These are phyloP conservation scores for Trachelus stipa DNA, from an alignment of 2,888 invertebrate genomes.

Conservation along the genomic window DNA sequence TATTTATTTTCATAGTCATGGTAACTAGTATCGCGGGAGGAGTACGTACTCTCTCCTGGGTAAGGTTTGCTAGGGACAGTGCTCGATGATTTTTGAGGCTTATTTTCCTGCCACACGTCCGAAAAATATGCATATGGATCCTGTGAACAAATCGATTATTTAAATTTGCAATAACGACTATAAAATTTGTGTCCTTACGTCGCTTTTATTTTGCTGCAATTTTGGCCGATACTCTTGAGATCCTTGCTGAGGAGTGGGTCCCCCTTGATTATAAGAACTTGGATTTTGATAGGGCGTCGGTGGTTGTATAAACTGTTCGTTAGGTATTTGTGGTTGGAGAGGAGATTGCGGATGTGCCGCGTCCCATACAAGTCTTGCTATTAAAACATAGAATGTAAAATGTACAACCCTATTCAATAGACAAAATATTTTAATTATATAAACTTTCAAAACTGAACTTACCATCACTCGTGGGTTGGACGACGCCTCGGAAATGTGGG, in stretches of 20 bases:
- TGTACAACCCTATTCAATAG: constrained; percentile 1
- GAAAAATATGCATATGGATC: constrained; percentile 64
- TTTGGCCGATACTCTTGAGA: constrained; percentile 48
- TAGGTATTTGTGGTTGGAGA: constrained; percentile 36
- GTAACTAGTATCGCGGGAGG: constrained; percentile 49
- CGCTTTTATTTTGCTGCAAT: constrained; percentile 54
- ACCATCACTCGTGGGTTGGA: constrained; percentile 71
- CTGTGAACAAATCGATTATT: constrained; percentile 33
- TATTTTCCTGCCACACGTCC: constrained; percentile 64
- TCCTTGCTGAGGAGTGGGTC: constrained; percentile 22
- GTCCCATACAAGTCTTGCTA: constrained; percentile 57
- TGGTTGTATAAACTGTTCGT: constrained; percentile 38
- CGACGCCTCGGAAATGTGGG: constrained; percentile 75
- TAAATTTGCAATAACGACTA: neutral
- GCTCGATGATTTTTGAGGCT: constrained; percentile 47
- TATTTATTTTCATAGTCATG: constrained; percentile 52
- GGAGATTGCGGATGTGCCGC: constrained; percentile 44
- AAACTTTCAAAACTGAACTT: constrained; percentile 34
- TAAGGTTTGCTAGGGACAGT: constrained; percentile 48
- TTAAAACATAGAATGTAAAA: constrained; percentile 12
- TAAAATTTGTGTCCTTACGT: constrained; percentile 44
- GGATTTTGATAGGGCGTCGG: constrained; percentile 45
- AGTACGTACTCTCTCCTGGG: constrained; percentile 49
- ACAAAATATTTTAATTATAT: neutral
- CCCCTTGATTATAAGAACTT: constrained; percentile 43